Percentiles rank a stretch among this genome's conserved stretches.
Evolutionary conservation across 30 jellyfish, hydroid and myxozoan species (phyloP).

Genomic region (Aurelia aurita): DNA sequence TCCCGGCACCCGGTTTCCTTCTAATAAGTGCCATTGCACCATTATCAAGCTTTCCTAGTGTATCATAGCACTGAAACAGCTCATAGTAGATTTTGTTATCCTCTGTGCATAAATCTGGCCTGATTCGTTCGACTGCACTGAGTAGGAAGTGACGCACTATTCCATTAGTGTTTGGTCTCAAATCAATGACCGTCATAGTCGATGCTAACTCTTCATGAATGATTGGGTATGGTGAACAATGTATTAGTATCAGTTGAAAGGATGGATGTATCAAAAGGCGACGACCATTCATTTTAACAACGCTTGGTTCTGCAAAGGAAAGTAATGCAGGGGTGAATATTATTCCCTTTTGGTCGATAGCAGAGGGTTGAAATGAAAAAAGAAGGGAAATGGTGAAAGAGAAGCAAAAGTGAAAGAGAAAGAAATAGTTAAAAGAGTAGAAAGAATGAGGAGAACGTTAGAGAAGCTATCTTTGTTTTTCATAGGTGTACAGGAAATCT

Average conservation of each 20-base stretch:
- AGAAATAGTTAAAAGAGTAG: no score
- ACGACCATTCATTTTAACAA: constrained; percentile 76
- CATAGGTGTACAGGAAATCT: not conserved
- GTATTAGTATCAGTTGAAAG: constrained; percentile 62
- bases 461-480: no score
- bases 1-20: constrained; percentile 56
- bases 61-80: constrained; percentile 38
- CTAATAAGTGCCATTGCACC: constrained; percentile 47
- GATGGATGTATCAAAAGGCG: constrained; percentile 69
- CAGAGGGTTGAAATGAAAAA: not conserved
- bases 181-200: constrained; percentile 58
- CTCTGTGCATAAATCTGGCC: constrained; percentile 49
- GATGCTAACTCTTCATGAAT: constrained; percentile 54
- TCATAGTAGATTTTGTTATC: constrained; percentile 35
- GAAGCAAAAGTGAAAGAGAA: no score
- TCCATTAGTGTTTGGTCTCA: constrained; percentile 71
- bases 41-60: constrained; percentile 54
- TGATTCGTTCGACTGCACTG: constrained; percentile 37
- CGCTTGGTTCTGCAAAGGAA: constrained; percentile 51
- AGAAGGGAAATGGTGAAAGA: no score
- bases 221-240: constrained; percentile 30
- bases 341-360: not conserved
- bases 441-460: no score
- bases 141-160: constrained; percentile 46
- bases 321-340: not conserved